Evolutionary conservation across 1,140 invertebrate genomes (phyloP), one percentile per base, ranked within the genome.

Genomic region (Aphelinus certus): DNA sequence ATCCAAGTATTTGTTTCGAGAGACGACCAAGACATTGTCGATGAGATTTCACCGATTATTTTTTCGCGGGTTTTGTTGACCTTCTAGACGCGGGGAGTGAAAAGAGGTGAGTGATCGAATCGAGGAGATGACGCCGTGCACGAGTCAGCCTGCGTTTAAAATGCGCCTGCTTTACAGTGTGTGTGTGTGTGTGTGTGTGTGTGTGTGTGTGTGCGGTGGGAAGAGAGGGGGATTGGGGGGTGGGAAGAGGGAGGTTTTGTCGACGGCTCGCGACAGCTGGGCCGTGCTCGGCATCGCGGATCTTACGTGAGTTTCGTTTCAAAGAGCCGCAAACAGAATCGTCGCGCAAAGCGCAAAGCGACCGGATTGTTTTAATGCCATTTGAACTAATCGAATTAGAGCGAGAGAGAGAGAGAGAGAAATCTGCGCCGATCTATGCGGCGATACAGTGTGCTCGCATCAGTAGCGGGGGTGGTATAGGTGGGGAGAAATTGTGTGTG

Each of bases 361-460:
- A 87, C 81, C 80, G 85, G 85, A 87, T 87, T 88, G 85, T 87
- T 88, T 87, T 87, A 88, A 88, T 87, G 84, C 85, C 85, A 86
- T 88, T 87, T 87, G 85, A 86, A 84, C 84, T 87, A 87, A 87
- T 88, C 86, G 86, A 88, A 88, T 88, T 86, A 88, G 82, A 81
- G 85, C 85, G 51, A 9, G 51, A 53, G 51, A 53, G 51, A 9
- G 51, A 9, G 53, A 26, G 66, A 53, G 10, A 1, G n/a, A 43
- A 55, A 73, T 58, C 10, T 51, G 42, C 61, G 48, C 7, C 73
- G 71, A 63, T 47, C 60, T 42, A 10, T 7, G 9, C 6, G n/a
- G 6, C 7, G 47, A 55, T 42, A n/a, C 26, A 1, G 7, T 26
- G 53, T 3, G 9, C 9, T 7, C 26, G 45, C 65, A 68, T 6